phyloP scores from a whole-genome alignment of 2,888 invertebrate genomes.

The Polyommatus iphigenia region DNA sequence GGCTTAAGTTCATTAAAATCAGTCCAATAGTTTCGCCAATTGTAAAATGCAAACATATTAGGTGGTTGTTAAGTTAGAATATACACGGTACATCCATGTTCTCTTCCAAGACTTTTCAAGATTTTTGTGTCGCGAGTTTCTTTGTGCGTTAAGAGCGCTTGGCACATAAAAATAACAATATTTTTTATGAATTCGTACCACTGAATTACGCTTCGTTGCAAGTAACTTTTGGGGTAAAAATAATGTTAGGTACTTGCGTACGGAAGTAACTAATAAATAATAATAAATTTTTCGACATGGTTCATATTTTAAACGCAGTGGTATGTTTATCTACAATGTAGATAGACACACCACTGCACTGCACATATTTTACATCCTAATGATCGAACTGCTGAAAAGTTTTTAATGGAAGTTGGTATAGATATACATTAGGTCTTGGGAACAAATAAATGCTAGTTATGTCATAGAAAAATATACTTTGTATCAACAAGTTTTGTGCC shows the following conservation, averaged over 20 bases:
- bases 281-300: background rate
- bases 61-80: background rate
- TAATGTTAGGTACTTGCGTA: background rate
- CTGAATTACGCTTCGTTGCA: background rate
- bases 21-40: too few species aligned
- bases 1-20: too few species aligned
- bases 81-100: background rate
- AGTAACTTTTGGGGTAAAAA: background rate
- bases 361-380: too few species aligned
- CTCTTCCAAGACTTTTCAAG: background rate
- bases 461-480: too few species aligned
- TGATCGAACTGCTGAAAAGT: too few species aligned
- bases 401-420: too few species aligned
- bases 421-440: too few species aligned
- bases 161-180: slow-evolving; percentile 22
- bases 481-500: too few species aligned
- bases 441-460: too few species aligned
- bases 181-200: background rate
- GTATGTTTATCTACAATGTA: too few species aligned
- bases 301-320: too few species aligned
- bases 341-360: too few species aligned
- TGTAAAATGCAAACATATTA: background rate
- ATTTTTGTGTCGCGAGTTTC: slow-evolving; percentile 16
- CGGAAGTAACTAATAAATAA: background rate
- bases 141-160: slow-evolving; percentile 13